Evolutionary conservation across 2,888 invertebrate species (phyloP), one percentile per base, ranked within the genome.

Genomic region (Artemia sinica): DNA sequence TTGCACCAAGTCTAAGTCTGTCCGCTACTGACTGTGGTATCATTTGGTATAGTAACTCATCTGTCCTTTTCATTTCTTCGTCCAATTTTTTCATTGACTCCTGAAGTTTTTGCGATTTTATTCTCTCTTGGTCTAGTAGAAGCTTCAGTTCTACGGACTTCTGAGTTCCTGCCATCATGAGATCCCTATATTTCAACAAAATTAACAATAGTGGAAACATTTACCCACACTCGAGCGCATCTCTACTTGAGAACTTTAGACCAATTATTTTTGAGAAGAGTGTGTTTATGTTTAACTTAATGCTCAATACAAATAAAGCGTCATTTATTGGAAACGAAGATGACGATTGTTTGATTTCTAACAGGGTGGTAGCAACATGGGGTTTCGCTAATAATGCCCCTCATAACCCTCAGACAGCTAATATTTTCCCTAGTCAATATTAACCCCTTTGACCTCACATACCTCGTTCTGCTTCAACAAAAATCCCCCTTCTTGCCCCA

Each of bases 1-100:
- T 91, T 78, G 91, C 92, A n/a, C 97, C 97, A 69, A 88, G 87
- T 73, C 96, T 80, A 69, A 97, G 81, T 66, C 94, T 82, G 78
- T 95, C 95, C 0, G 96, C 96, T 8, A 97, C 96, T 76, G 93
- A 90, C 77, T 93, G 94, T 50, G 97, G 97, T 81, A 97, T 95
- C 95, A 97, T 96, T 81, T 97, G 96, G 79, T 97, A 97, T 1
- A 97, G 80, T 49, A 97, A 81, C 75, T 94, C 92, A 76, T 97
- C 96, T 0, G 96, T 96, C 72, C 93, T 82, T 75, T 88, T 86
- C 91, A 96, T 95, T 79, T 96, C 96, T 73, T 89, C 89, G 76
- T 96, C 96, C 72, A 97, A 79, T 76, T 93, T 91, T 74, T 88
- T 83, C 94, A 97, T 96, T 1, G 93, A 94, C 75, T 95, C 94